A percentile compares a stretch with the other conserved stretches of the same genome.
These are phyloP conservation scores for Euura saliciscinereae DNA, from an alignment of 1,140 invertebrate genomes.

Conservation along the genomic window DNA sequence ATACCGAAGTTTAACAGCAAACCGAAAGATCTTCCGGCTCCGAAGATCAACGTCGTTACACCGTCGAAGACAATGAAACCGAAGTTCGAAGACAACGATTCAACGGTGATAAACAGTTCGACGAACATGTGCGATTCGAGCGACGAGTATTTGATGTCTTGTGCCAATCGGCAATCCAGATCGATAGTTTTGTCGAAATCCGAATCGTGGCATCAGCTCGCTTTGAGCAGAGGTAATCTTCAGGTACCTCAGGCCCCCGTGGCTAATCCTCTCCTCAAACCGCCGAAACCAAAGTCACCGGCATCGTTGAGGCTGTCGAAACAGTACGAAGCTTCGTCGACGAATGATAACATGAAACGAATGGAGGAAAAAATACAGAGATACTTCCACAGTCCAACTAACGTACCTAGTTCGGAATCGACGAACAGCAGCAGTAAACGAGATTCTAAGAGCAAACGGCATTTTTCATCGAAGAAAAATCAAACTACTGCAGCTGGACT, in stretches of 20 bases:
- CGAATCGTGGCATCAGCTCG: conserved; percentile 78
- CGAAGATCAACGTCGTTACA: conserved; percentile 32
- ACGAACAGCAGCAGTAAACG: conserved; percentile 29
- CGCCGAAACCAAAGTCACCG: conserved; percentile 73
- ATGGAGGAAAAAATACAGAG: conserved; percentile 81
- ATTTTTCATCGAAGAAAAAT: conserved; percentile 33
- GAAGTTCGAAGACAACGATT: conserved; percentile 28
- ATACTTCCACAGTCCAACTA: conserved; percentile 66
- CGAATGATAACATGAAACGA: conserved; percentile 71
- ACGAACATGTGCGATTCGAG: conserved; percentile 46
- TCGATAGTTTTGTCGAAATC: conserved; percentile 71
- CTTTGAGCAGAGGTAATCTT: conserved; percentile 44
- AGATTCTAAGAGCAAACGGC: conserved; percentile 31
- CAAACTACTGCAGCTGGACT: conserved; percentile 40
- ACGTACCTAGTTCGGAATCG: conserved; percentile 9
- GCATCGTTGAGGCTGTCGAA: conserved; percentile 71
- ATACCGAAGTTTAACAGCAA: not conserved
- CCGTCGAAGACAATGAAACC: conserved; percentile 41
- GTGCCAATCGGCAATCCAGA: conserved; percentile 44
- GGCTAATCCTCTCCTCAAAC: conserved; percentile 46
- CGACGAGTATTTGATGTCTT: conserved; percentile 53
- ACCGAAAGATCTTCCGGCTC: not conserved
- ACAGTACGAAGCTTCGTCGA: conserved; percentile 79
- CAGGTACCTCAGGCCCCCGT: conserved; percentile 43
- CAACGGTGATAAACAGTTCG: conserved; percentile 31